phyloP scores from a whole-genome alignment of 2,888 invertebrate species.

The Cosmopolites sordidus region DNA sequence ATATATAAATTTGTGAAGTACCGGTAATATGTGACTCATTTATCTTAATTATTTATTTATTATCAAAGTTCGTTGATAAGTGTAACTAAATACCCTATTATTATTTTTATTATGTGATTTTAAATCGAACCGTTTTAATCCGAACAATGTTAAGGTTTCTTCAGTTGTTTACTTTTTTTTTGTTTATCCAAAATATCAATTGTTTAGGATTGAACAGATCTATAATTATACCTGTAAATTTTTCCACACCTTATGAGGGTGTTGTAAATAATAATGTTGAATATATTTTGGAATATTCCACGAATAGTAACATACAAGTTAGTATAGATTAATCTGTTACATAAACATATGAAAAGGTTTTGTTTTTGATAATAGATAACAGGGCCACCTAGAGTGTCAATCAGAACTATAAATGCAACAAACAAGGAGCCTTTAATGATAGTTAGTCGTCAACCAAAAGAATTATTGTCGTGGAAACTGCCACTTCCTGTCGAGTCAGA shows the following conservation, averaged over 20 bases:
- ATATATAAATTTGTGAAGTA: too few species aligned
- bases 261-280: slow-evolving; percentile 22
- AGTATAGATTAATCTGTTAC: background rate
- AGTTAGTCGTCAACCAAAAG: slow-evolving; percentile 69
- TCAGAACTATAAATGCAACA: slow-evolving; percentile 31
- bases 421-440: slow-evolving; percentile 59
- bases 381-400: slow-evolving; percentile 34
- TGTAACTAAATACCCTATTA: too few species aligned
- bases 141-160: too few species aligned
- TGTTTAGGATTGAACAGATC: slow-evolving; percentile 13
- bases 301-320: background rate
- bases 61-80: too few species aligned
- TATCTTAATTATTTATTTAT: too few species aligned
- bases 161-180: too few species aligned
- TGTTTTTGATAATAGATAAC: slow-evolving; percentile 4
- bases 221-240: slow-evolving; percentile 12
- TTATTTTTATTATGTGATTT: too few species aligned
- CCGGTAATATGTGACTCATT: too few species aligned
- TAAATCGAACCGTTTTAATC: too few species aligned
- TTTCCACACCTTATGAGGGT: slow-evolving; percentile 14
- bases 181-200: too few species aligned
- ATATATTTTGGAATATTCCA: slow-evolving; percentile 28
- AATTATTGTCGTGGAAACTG: slow-evolving; percentile 76
- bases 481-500: slow-evolving; percentile 60
- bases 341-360: too few species aligned